Evolutionary conservation across 2,797 vertebrate genomes (phyloP).

Genomic region (Graptemys geographica): DNA sequence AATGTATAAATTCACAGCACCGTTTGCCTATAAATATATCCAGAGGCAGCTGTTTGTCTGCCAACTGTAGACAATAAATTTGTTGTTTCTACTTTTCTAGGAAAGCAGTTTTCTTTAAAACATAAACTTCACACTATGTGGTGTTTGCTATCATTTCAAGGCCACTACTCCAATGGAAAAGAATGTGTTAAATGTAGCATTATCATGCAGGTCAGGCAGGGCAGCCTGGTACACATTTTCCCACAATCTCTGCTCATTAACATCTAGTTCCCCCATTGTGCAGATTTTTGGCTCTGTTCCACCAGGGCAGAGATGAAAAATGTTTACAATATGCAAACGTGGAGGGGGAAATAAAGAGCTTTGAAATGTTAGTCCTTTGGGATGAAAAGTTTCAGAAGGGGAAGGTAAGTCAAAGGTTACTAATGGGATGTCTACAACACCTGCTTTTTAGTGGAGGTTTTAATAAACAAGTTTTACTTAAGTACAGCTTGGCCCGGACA

Average conservation of each 20-base stretch:
- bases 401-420: constrained; percentile 74
- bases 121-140: constrained; percentile 60
- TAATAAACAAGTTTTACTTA: constrained; percentile 67
- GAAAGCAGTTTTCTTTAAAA: constrained; percentile 74
- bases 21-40: constrained; percentile 41
- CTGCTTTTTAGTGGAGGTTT: constrained; percentile 67
- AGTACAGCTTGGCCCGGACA: constrained; percentile 32
- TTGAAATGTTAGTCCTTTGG: constrained; percentile 68
- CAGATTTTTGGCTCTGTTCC: constrained; percentile 72
- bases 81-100: constrained; percentile 64
- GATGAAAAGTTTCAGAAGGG: constrained; percentile 65
- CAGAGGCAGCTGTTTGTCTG: constrained; percentile 40
- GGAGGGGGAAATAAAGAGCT: constrained; percentile 22
- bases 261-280: constrained; percentile 78
- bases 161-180: constrained; percentile 74
- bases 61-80: constrained; percentile 58
- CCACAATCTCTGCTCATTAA: constrained; percentile 81
- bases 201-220: constrained; percentile 78
- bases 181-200: constrained; percentile 80
- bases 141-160: constrained; percentile 72
- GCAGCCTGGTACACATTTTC: constrained; percentile 73
- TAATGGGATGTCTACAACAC: constrained; percentile 69
- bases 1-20: constrained; percentile 19
- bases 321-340: constrained; percentile 75
- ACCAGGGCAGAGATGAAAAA: constrained; percentile 57